phyloP scores from a whole-genome alignment of 23 tunicate genomes.

The Styela clava region DNA sequence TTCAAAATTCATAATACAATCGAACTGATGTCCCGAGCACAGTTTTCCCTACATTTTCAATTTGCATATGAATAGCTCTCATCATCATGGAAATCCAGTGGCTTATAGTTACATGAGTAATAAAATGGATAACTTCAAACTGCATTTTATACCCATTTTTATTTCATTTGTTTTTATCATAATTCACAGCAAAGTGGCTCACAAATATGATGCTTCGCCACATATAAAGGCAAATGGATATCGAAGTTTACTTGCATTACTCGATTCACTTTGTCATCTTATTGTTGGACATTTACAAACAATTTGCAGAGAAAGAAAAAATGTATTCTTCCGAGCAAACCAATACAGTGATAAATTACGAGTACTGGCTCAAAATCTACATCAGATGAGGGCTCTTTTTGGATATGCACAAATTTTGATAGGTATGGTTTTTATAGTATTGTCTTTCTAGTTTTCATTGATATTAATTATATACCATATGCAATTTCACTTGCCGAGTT shows the following conservation, averaged over 20 bases:
- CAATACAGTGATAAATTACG: slow-evolving; percentile 50
- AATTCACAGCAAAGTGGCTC: slow-evolving; percentile 33
- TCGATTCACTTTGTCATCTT: slow-evolving; percentile 35
- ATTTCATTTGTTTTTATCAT: too few relatives aligned
- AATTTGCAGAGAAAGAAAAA: slow-evolving; percentile 25
- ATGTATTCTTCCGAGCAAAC: slow-evolving; percentile 58
- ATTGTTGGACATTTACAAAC: slow-evolving; percentile 32
- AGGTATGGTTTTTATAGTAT: slow-evolving; percentile 14
- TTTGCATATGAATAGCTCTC: too few relatives aligned
- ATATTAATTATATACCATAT: neutral
- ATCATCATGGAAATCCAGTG: too few relatives aligned
- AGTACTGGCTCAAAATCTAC: slow-evolving; percentile 46
- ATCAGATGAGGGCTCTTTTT: slow-evolving; percentile 66
- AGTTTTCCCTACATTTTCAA: too few relatives aligned
- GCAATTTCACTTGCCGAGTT: neutral
- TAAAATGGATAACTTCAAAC: too few relatives aligned
- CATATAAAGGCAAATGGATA: slow-evolving; percentile 66
- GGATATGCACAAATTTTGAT: slow-evolving; percentile 71
- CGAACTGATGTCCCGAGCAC: too few relatives aligned
- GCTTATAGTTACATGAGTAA: too few relatives aligned
- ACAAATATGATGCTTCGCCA: slow-evolving; percentile 52
- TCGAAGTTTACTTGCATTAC: slow-evolving; percentile 49
- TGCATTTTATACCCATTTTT: too few relatives aligned
- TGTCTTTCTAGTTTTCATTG: neutral
- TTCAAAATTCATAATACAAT: too few relatives aligned